Evolutionary conservation across 2,888 invertebrate genomes (phyloP), one percentile per base, ranked within the genome.

Genomic region (Sialis lutaria): DNA sequence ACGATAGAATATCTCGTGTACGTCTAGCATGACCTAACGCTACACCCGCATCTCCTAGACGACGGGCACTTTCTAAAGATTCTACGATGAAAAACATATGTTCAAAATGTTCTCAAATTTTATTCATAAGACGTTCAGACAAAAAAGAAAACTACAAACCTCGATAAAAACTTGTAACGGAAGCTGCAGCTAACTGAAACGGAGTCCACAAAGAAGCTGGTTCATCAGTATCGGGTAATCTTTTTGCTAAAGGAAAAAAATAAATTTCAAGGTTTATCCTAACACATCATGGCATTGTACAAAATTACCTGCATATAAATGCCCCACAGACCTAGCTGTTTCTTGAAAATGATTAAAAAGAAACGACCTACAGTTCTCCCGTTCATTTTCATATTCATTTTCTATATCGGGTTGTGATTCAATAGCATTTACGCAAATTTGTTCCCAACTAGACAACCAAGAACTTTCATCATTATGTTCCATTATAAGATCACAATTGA

Each of bases 11-110:
- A 67, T 85, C 85, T 62, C 74, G 76, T 58, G 79, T 82, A 57
- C 82, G 72, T 60, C 77, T 76, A 61, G 83, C 82, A 61, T 75
- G 75, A 50, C 84, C 85, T 61, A 73, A 74, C 58, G 83, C 82
- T 54, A 76, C 67, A 39, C 82, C 82, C 56, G 79, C 60, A 55
- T 85, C 84, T 56, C 74, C 74, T 55, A 77, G 75, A 57, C 76
- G 72, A 57, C 76, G 73, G 56, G 82, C 68, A 52, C 76, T 75
- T 58, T 84, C 84, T 31, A 47, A 12, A n/a, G 47, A 42, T 10
- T 42, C 47, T 47, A 42, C 10, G 42, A 37, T 7, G 40, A 7
- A 10, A 32, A 41, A 13, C 22, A 6, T 8, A 37, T 10, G 12
- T 8, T 7, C 2, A 6, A 37, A 6, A 37, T 37, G 6, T 37